Evolutionary conservation across 2,113 vertebrate species (phyloP), one percentile per base, ranked within the genome.

Genomic region (Ceyx melanurus): DNA sequence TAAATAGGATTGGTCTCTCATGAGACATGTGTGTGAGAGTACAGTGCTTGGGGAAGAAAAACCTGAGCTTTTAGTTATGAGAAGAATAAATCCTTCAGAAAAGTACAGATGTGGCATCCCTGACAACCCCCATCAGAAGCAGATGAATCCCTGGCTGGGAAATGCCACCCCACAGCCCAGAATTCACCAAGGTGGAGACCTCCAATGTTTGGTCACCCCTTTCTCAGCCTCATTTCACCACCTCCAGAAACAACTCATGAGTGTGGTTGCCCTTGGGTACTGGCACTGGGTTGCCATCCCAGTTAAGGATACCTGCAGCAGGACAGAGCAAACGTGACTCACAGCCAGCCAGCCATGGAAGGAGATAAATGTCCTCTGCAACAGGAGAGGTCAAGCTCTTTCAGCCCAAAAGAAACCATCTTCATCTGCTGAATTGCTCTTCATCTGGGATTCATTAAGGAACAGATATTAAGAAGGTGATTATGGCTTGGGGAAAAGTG

Each of bases 241-340:
- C 10, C 42, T 71, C 56, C 42, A 45, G 46, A 45, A 66, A 8
- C 11, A 35, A 19, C 0, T 0, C 1, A 9, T 11, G 35, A 62
- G 7, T 3, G 3, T 2, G 11, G 37, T 43, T 4, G 4, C 11
- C 1, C 0, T 2, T 40, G 14, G 37, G 10, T 37, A 37, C 37
- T 37, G 37, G 37, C 37, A 37, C 37, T 37, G 37, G 37, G 37
- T 37, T 37, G 37, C 37, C 37, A 8, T 90, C 13, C 53, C 28
- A 45, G 31, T 7, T 33, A 15, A 23, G 26, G 20, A 25, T 25
- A 7, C 14, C n/a, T 1, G 0, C 12, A 61, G 58, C 35, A 35
- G n/a, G 21, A 31, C 40, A 88, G 28, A 68, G 3, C 15, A 56
- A 4, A 11, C 1, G 6, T 7, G 1, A 31, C 29, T 67, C 9